Evolutionary conservation across 2,113 vertebrate species (phyloP).

Genomic region (Ondatra zibethicus): DNA sequence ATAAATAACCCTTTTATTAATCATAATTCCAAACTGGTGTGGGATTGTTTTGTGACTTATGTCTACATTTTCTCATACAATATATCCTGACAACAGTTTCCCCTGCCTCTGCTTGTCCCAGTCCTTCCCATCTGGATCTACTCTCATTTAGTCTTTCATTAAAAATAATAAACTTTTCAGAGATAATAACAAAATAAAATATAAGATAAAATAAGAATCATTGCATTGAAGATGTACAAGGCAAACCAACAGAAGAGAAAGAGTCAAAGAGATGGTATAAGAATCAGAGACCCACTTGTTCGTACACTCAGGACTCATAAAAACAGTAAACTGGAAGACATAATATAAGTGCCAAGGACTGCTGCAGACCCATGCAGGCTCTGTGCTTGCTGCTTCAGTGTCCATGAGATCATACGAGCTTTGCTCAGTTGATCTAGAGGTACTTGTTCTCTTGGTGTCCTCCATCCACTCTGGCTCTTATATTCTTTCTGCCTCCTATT

Average conservation of each 20-base stretch:
- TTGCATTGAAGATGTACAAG: not conserved
- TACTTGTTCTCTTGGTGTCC: not conserved
- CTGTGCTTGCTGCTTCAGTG: not conserved
- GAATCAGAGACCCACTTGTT: not conserved
- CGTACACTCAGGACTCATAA: not conserved
- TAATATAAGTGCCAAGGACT: not conserved
- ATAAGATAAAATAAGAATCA: not conserved
- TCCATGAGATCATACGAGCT: not conserved
- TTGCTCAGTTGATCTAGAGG: not conserved
- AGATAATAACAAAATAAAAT: too few species aligned
- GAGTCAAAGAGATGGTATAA: not conserved
- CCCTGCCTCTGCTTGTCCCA: too few species aligned
- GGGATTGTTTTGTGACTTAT: too few species aligned
- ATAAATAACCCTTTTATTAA: too few species aligned
- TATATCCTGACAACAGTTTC: too few species aligned
- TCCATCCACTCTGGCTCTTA: not conserved
- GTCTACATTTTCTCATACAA: too few species aligned
- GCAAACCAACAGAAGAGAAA: not conserved
- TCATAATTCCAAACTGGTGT: too few species aligned
- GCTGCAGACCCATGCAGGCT: not conserved
- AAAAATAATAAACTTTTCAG: too few species aligned
- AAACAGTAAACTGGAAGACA: not conserved
- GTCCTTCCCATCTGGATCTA: too few species aligned
- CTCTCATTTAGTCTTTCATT: too few species aligned
- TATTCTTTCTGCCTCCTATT: not conserved